Base-by-base conservation (phyloP, 2,797 vertebrate species). In the Ceryle rudis region DNA sequence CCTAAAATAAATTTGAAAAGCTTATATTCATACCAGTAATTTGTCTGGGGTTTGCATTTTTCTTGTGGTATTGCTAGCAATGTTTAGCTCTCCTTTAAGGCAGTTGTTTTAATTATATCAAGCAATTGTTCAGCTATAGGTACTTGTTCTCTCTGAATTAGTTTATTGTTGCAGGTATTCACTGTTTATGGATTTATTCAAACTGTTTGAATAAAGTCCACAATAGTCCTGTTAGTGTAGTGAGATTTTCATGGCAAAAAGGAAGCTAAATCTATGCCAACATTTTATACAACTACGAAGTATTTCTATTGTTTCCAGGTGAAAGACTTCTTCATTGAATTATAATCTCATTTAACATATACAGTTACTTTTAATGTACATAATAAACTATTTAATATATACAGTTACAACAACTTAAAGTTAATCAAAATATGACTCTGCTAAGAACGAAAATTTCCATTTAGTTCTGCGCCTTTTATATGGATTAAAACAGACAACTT, bases 191-290 rank as follows among this genome's bases (percentile, higher is more conserved):
- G 41, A 62, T 91, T 82, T 75, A 39, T 88, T 79, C 20, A 70
- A 84, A 61, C 19, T 42, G 82, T 69, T 84, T 91, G 47, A 90
- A 49, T 86, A 89, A 79, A 92, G 96, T 91, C 78, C 71, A 67
- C 16, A 35, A 29, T 84, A 87, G 51, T 67, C 31, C 25, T 86
- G 78, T 58, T 61, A 85, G 31, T 20, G 80, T 49, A 80, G 64
- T n/a, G 64, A 42, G 54, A 62, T 62, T 97, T 88, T 78, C 29
- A 74, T 35, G 18, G 15, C 28, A 29, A 37, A 49, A 70, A 55
- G 7, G 41, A 72, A 46, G n/a, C 80, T 42, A 93, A 93, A 70
- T 39, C 15, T 51, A 82, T 51, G 66, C 37, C 31, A 72, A 77
- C 3, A 5, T 60, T 70, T 75, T 74, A 74, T 95, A 44, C 89